Conservation (phyloP, 2,113 vertebrate genomes). For the Sardina pilchardus region DNA sequence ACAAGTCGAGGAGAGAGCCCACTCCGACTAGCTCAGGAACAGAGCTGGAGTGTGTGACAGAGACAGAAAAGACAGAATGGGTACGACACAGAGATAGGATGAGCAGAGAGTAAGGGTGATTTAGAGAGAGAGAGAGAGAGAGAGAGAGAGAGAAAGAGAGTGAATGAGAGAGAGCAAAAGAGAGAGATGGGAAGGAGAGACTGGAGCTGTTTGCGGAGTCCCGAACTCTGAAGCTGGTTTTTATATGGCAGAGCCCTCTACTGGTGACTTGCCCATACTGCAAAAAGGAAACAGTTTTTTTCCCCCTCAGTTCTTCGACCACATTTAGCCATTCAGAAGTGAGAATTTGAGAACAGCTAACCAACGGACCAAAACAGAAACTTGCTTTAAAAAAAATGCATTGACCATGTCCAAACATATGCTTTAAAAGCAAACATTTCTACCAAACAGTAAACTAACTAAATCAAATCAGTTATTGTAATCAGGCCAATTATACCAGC, state of each 20-base stretch:
- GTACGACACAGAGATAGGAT: conserved; percentile 25
- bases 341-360: neutral
- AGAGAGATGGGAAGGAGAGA: conserved; percentile 53
- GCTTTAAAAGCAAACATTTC: neutral
- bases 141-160: conserved; percentile 31
- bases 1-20: conserved; percentile 51
- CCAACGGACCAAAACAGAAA: neutral
- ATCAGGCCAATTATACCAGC: neutral
- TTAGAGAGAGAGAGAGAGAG: conserved; percentile 31
- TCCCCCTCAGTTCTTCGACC: neutral
- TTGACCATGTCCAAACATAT: neutral
- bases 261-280: neutral
- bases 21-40: conserved; percentile 56
- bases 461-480: neutral
- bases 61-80: conserved; percentile 19
- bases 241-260: conserved; percentile 66
- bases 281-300: neutral
- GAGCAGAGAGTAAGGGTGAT: conserved; percentile 25
- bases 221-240: conserved; percentile 74
- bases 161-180: conserved; percentile 44
- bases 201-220: conserved; percentile 72
- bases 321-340: neutral
- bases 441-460: neutral
- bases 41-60: neutral
- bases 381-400: neutral